Evolutionary conservation across 2,888 invertebrate genomes (phyloP).

Genomic region (Pollenia labialis): DNA sequence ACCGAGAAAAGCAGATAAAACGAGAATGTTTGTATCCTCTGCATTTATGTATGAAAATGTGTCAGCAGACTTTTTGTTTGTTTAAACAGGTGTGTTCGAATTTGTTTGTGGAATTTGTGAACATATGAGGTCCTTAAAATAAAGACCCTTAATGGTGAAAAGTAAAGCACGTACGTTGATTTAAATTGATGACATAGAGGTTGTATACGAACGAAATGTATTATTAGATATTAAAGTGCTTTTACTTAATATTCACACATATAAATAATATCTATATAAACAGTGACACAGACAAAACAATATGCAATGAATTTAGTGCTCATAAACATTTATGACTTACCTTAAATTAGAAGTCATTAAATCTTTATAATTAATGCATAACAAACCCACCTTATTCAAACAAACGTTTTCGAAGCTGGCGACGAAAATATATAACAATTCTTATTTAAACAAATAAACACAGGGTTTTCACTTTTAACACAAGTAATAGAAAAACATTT

Average conservation of each 20-base stretch:
- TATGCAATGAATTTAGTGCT: conserved; percentile 16
- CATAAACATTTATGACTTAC: background rate
- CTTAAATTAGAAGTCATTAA: background rate
- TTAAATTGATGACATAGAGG: conserved; percentile 54
- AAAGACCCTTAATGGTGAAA: conserved; percentile 28
- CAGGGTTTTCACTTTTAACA: too few relatives aligned
- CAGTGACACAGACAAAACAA: background rate
- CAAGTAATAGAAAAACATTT: too few relatives aligned
- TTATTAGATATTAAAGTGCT: conserved; percentile 9
- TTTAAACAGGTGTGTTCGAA: background rate
- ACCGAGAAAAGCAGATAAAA: background rate
- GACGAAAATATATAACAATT: too few relatives aligned
- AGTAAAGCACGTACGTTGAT: conserved; percentile 57
- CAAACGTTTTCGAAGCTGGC: background rate
- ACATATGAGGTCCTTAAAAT: conserved; percentile 49
- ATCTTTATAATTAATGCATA: conserved; percentile 9
- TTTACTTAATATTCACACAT: conserved; percentile 10
- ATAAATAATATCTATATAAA: background rate
- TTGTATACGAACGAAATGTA: conserved; percentile 39
- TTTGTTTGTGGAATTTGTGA: conserved; percentile 20
- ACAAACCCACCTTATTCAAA: background rate
- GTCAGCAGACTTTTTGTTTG: background rate
- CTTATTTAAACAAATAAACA: too few relatives aligned
- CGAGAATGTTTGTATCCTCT: conserved; percentile 2
- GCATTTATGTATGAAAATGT: background rate